Evolutionary conservation across 2,888 invertebrate genomes (phyloP), one percentile per base, ranked within the genome.

Genomic region (Bimastos eiseni): DNA sequence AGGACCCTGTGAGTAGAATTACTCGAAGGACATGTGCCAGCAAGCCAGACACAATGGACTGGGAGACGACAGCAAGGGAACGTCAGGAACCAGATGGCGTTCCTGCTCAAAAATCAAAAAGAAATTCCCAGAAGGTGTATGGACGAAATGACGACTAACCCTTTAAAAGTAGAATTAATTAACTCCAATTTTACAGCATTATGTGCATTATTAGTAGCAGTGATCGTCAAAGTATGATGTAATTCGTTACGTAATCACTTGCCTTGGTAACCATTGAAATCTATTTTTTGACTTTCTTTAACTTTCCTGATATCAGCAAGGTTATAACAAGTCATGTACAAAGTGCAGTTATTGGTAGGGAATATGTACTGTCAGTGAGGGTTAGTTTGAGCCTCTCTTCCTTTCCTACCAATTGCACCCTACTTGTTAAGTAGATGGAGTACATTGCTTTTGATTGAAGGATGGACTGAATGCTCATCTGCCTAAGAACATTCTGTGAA

Each of bases 181-280:
- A 70, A 70, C n/a, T 70, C 70, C 70, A 70, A 30, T 70, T 55
- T 70, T 70, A 70, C 70, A 70, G 70, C 70, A n/a, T 70, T 70
- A 70, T 8, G 13, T 70, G n/a, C 70, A n/a, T 70, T 70, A 70
- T 70, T 0, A 13, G 70, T 70, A 70, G 70, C 70, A 70, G n/a
- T n/a, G 70, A 70, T 70, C n/a, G 6, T 70, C n/a, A 70, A 70
- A 30, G 49, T 44, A 44, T 6, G 49, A 49, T 24, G 24, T 49
- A 24, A 55, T 30, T 70, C 49, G 24, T 70, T 30, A n/a, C n/a
- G n/a, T 70, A 30, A n/a, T 70, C 70, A 70, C 8, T 70, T 70
- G 70, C 70, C 70, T 70, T 70, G 70, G 70, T 70, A 55, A 55
- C 55, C n/a, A n/a, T 70, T 70, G 30, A 70, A 70, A n/a, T 70